phyloP scores from a whole-genome alignment of 2,113 vertebrate genomes.

The Megalops atlanticus region DNA sequence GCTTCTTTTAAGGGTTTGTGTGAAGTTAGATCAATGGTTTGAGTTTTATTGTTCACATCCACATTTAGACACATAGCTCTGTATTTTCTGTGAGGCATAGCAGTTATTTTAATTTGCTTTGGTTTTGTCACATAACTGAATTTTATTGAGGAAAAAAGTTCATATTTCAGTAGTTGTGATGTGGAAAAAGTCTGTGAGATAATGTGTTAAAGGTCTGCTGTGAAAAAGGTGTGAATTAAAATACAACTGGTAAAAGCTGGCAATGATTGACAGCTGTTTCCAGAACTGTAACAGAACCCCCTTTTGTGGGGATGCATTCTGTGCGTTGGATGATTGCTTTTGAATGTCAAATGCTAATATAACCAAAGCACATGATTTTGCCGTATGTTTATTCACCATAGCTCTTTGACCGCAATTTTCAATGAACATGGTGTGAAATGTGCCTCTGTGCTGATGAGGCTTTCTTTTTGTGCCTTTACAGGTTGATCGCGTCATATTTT shows the following conservation, averaged over 20 bases:
- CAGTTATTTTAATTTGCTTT: neutral
- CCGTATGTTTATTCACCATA: neutral
- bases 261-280: neutral
- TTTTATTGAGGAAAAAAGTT: neutral
- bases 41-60: neutral
- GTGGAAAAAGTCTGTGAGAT: neutral
- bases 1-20: neutral
- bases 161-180: neutral
- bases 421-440: neutral
- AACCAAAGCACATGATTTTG: neutral
- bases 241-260: neutral
- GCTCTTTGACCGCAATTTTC: too few species aligned
- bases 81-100: neutral
- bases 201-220: neutral
- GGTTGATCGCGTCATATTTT: constrained; percentile 96
- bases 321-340: neutral
- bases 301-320: neutral
- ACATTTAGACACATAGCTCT: neutral
- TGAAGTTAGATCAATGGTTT: neutral
- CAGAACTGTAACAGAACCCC: neutral
- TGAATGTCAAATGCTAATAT: neutral
- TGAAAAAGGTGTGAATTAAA: neutral
- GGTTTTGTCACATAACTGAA: neutral
- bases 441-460: constrained; percentile 36
- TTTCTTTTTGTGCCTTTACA: constrained; percentile 66